Percentiles rank a stretch among this genome's conserved stretches.
Conservation (phyloP, 2,888 invertebrate species). For the Machimus rusticus region DNA sequence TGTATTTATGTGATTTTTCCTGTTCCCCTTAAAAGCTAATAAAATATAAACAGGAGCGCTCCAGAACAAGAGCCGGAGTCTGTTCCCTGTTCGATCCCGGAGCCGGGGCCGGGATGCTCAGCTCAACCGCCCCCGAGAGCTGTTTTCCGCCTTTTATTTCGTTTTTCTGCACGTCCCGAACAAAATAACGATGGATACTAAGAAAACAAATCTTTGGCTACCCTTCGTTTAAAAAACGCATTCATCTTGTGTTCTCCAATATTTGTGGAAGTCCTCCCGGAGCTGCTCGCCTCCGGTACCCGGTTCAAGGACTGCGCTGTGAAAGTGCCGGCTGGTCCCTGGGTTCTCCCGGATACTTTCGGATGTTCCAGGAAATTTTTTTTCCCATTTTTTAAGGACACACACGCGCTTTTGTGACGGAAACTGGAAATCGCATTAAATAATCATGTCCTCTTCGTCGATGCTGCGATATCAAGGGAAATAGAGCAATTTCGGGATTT, state of each 20-base stretch:
- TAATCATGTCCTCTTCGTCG: neutral
- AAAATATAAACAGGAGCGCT: conserved; percentile 16
- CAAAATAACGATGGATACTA: conserved; percentile 7
- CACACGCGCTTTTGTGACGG: neutral
- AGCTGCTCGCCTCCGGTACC: neutral
- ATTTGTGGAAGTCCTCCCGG: neutral
- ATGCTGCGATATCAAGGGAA: neutral
- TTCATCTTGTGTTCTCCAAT: conserved; percentile 19
- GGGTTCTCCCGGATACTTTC: neutral
- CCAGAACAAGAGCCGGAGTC: neutral
- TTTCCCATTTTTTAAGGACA: neutral
- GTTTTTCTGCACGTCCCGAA: conserved; percentile 5
- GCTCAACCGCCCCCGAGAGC: neutral
- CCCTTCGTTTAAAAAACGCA: conserved; percentile 31
- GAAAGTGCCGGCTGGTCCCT: neutral
- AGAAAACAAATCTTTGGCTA: conserved; percentile 10
- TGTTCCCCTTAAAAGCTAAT: conserved; percentile 34
- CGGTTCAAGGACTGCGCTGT: neutral
- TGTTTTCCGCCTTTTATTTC: neutral
- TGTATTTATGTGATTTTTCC: conserved; percentile 32
- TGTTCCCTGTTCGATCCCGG: neutral
- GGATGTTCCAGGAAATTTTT: neutral
- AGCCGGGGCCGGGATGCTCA: neutral
- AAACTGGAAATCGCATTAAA: conserved; percentile 13
- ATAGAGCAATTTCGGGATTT: neutral